Base-by-base conservation (phyloP, 2,888 invertebrate genomes). In the Candidula unifasciata region DNA sequence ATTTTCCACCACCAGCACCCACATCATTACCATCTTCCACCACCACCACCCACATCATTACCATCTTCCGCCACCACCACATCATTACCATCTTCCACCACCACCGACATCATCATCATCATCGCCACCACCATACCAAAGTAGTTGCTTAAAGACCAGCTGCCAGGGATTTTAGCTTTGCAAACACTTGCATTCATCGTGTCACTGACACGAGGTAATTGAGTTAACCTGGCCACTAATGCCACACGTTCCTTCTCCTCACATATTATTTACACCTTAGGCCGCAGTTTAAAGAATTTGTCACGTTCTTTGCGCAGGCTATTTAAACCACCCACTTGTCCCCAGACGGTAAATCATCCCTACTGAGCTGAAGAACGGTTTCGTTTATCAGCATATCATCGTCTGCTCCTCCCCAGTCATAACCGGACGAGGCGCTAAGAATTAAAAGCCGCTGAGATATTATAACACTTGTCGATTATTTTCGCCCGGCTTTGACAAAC, bases 201-300 rank as follows among this genome's bases (percentile, higher is more conserved):
- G 44, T 73, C 81, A 33, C 21, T 76, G 66, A 76, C 60, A 76
- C 82, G 60, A 3, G 74, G 66, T 79, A 79, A 80, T 79, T 84
- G 64, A 80, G 80, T 64, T 79, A 71, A 84, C 52, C 66, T 60
- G 66, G 66, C 16, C 33, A 84, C 84, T 74, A 84, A 74, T 69
- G 44, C 71, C n/a, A 30, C 74, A 80, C 80, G 80, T 73, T 80
- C 80, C 66, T 79, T 66, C 64, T n/a, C 54, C 44, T 44, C 44
- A 13, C 64, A 60, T 84, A 84, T 84, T 71, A 80, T 73, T 84
- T 84, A 74, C 84, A 84, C 80, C 80, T 74, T 84, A 84, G 84
- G 44, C 80, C 80, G 80, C 68, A 21, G 66, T 57, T 74, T 66
- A 44, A 73, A 10, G 30, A 69, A 80, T 80, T 84, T 84, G 78